phyloP scores from a whole-genome alignment of 2,797 vertebrate genomes.

The Strix occidentalis region DNA sequence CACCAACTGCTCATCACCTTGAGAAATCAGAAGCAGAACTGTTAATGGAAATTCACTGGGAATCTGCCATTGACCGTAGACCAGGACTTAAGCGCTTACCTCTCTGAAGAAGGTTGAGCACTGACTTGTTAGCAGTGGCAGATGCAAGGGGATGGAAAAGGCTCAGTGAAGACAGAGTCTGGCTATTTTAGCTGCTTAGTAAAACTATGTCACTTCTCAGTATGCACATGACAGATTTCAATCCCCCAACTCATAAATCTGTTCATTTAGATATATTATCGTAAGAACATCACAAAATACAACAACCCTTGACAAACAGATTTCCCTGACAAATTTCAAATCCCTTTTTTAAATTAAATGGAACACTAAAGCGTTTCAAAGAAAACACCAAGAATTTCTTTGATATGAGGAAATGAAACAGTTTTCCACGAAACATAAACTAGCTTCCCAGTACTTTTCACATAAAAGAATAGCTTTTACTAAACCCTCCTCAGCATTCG shows the following conservation, averaged over 20 bases:
- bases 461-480: neutral
- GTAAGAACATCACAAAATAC: neutral
- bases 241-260: neutral
- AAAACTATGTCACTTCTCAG: neutral
- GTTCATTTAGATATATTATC: neutral
- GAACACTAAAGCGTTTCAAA: neutral
- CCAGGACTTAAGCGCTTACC: neutral
- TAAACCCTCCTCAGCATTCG: neutral
- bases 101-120: neutral
- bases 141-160: neutral
- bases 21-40: neutral
- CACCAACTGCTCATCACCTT: neutral
- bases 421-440: neutral
- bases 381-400: neutral
- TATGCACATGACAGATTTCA: neutral
- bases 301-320: neutral
- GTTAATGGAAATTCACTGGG: neutral
- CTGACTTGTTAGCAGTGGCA: neutral
- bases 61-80: neutral
- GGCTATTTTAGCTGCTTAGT: neutral
- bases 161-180: neutral
- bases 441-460: neutral
- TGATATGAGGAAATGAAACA: neutral
- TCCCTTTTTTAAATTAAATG: neutral
- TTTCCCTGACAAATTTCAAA: neutral